phyloP scores from a whole-genome alignment of 35 echinoderm and acorn worm genomes.

The Amphiura filiformis region DNA sequence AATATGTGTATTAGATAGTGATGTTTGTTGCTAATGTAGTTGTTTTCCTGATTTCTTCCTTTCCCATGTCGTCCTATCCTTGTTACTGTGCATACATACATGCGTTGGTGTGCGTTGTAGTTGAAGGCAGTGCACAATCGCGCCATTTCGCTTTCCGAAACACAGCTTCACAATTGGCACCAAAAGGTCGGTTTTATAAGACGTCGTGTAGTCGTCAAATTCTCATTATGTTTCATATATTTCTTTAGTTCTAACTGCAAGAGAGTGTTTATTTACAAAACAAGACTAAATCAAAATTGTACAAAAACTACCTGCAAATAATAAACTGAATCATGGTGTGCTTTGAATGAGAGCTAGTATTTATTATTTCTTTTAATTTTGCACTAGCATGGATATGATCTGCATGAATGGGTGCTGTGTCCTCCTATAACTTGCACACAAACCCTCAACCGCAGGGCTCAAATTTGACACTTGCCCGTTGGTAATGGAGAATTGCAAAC shows the following conservation, averaged over 20 bases:
- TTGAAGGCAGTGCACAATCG: conserved; percentile 72
- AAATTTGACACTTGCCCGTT: too few species aligned
- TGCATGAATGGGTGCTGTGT: too few species aligned
- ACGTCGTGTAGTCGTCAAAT: neutral
- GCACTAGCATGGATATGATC: too few species aligned
- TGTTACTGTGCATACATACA: neutral
- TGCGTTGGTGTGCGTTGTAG: conserved; percentile 32
- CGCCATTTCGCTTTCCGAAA: conserved; percentile 95
- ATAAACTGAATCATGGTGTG: neutral
- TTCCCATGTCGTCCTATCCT: conserved; percentile 10
- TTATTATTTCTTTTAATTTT: too few species aligned
- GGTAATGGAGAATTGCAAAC: too few species aligned
- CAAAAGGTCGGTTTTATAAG: conserved; percentile 7
- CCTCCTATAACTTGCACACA: too few species aligned
- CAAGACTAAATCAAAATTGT: too few species aligned
- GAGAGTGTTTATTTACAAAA: too few species aligned
- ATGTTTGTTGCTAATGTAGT: neutral
- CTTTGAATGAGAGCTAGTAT: neutral
- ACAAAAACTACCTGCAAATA: too few species aligned
- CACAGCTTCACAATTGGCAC: conserved; percentile 95
- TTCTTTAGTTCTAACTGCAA: neutral
- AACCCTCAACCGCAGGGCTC: too few species aligned
- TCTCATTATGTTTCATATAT: neutral
- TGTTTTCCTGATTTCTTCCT: conserved; percentile 13
- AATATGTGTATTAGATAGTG: too few species aligned